These are phyloP conservation scores for Diplogasteroides magnus DNA, from an alignment of 1,140 invertebrate species.

Conservation along the genomic window DNA sequence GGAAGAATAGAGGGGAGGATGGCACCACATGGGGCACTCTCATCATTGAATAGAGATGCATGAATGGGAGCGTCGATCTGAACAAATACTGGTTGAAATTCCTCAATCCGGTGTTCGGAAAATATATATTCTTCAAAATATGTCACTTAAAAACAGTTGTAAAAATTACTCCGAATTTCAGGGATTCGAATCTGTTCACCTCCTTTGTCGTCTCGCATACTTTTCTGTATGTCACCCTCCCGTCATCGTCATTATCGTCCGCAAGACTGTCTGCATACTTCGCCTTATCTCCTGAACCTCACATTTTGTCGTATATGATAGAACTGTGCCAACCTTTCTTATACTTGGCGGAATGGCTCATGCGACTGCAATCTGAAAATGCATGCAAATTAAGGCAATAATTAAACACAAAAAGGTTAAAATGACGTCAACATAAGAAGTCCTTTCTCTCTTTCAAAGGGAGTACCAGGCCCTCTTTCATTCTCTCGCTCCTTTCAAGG, in stretches of 20 bases:
- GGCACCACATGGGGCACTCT: constrained; percentile 46
- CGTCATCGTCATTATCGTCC: constrained; percentile 21
- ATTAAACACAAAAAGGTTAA: no score
- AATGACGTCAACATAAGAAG: no score
- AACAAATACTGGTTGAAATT: constrained; percentile 4
- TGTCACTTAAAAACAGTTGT: not conserved
- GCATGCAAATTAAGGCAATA: no score
- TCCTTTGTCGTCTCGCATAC: constrained; percentile 28
- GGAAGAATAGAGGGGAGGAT: constrained; percentile 36
- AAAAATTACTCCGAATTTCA: not conserved
- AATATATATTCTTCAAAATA: no score
- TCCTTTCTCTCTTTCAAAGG: no score
- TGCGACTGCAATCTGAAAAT: no score
- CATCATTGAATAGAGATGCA: constrained; percentile 31
- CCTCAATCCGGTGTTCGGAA: not conserved
- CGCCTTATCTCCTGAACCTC: constrained; percentile 18
- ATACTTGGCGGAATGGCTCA: no score
- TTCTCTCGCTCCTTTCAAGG: no score
- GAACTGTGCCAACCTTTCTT: no score
- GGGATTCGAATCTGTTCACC: constrained; percentile 6
- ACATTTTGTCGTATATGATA: no score
- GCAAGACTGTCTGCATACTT: constrained; percentile 32
- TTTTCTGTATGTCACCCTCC: constrained; percentile 8
- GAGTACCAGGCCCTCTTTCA: no score
- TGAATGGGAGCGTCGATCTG: constrained; percentile 26